phyloP scores from a whole-genome alignment of 1,140 invertebrate species.

The Wiebesia pumilae region DNA sequence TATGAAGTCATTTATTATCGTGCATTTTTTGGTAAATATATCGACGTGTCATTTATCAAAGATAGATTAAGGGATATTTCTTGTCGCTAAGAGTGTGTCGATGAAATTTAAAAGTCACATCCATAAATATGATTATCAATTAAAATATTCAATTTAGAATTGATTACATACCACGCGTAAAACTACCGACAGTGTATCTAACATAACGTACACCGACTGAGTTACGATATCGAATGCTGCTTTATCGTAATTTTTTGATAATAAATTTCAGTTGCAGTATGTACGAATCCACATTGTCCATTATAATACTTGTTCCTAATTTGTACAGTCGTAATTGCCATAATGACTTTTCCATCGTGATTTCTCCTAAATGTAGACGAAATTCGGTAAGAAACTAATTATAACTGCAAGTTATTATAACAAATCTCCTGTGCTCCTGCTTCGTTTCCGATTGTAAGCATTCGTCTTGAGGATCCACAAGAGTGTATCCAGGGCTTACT shows the following conservation, averaged over 20 bases:
- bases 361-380: background rate
- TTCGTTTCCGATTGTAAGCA: background rate
- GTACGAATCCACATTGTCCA: background rate
- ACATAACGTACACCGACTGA: background rate
- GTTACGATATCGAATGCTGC: background rate
- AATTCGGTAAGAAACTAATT: background rate
- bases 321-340: background rate
- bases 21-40: background rate
- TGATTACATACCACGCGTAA: background rate
- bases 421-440: background rate
- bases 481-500: background rate
- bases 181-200: background rate
- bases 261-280: background rate
- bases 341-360: background rate
- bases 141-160: background rate
- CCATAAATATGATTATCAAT: background rate
- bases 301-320: background rate
- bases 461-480: background rate
- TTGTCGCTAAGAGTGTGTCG: background rate
- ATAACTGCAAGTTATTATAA: background rate
- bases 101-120: background rate
- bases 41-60: constrained; percentile 33
- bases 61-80: constrained; percentile 27
- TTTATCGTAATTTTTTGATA: background rate
- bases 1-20: constrained; percentile 7